Conservation (phyloP, 64 coral and sea anemone genomes). For the Orbicella faveolata region DNA sequence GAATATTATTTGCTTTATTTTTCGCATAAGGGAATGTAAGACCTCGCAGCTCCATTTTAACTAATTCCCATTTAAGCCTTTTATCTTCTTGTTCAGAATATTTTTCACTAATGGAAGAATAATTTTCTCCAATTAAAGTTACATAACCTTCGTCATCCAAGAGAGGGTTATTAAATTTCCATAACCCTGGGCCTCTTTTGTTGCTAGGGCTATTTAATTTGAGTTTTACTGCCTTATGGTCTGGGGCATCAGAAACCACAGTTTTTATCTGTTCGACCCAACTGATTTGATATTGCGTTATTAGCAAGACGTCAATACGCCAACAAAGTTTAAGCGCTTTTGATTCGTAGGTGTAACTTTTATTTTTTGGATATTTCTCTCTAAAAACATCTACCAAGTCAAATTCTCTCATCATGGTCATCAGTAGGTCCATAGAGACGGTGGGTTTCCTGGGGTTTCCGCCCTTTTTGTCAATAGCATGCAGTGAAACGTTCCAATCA, state of each 20-base stretch:
- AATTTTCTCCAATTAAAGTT: background rate
- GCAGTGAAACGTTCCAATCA: too few species aligned
- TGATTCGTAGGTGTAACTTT: background rate
- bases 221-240: background rate
- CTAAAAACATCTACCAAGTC: background rate
- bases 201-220: too few species aligned
- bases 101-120: background rate
- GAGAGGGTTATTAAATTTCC: background rate
- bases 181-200: background rate
- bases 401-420: background rate
- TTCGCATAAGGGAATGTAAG: background rate
- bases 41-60: too few species aligned
- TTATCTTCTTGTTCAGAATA: too few species aligned
- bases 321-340: background rate
- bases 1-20: background rate
- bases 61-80: too few species aligned
- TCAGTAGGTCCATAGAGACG: too few species aligned
- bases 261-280: conserved; percentile 4
- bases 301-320: background rate
- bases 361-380: background rate
- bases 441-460: too few species aligned
- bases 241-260: background rate
- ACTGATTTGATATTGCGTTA: background rate
- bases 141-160: background rate
- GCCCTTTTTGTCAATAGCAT: too few species aligned